Evolutionary conservation across 2,797 vertebrate species (phyloP), one percentile per base, ranked within the genome.

Genomic region (Astyanax mexicanus): DNA sequence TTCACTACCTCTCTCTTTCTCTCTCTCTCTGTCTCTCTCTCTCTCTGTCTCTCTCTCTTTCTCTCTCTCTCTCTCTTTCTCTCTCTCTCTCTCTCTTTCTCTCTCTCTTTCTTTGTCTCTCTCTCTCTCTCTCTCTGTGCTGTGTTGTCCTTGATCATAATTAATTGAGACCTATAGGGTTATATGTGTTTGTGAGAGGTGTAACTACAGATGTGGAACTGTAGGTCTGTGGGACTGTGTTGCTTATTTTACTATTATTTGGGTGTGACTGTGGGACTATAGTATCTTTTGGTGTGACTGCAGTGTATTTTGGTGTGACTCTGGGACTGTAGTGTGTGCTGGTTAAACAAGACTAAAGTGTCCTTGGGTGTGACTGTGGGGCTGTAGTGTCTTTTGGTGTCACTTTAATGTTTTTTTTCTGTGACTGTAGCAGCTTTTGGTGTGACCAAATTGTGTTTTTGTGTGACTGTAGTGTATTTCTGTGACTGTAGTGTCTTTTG

Each of bases 91-190:
- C 64, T 23, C n/a, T 54, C 17, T 27, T n/a, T n/a, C n/a, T n/a
- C n/a, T n/a, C n/a, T n/a, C 29, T 52, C 25, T 62, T 37, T 70
- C 42, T 25, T 21, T 25, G 3, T 8, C 5, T 45, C 23, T 37
- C 13, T 44, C 55, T 68, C 38, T 75, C 65, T 60, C 42, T 47
- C 42, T 37, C 23, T 32, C 66, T 25, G 15, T 10, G 25, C 38
- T 9, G 23, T 21, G 19, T 42, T 62, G 11, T 29, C 44, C 64
- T 67, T 69, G 23, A 52, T 69, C 23, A 58, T 29, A 58, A 72
- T 51, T 25, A 35, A 40, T 17, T 4, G 42, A 32, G 45, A 32
- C n/a, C 27, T 32, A 5, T 29, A 32, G 5, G 32, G 29, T n/a
- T 52, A 3, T 12, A 9, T 25, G 12, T 52, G 52, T 1, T 21